Percentiles rank a stretch among this genome's conserved stretches.
Evolutionary conservation across 2,797 vertebrate genomes (phyloP).

Genomic region (Chanos chanos): DNA sequence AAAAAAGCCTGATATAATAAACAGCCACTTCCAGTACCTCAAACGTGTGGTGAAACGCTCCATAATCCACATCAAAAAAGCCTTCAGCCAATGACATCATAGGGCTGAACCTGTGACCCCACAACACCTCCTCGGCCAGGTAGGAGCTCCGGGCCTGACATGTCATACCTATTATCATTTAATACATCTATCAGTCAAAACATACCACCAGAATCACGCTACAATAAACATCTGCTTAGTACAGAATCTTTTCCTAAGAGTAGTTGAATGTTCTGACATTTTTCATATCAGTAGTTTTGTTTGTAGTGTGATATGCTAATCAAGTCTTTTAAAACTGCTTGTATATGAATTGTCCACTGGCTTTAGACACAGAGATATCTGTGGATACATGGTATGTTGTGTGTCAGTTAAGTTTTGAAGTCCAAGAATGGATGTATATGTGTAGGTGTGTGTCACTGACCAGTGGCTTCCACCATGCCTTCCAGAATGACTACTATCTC

Average conservation of each 20-base stretch:
- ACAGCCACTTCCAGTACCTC: constrained; percentile 61
- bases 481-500: constrained; percentile 98
- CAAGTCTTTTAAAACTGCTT: no score
- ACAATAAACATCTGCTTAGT: no score
- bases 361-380: no score
- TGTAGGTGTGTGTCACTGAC: constrained; percentile 56
- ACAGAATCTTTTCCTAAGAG: no score
- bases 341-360: no score
- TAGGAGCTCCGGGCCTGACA: constrained; percentile 94
- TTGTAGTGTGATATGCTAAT: no score
- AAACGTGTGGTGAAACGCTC: constrained; percentile 89
- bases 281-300: no score
- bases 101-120: constrained; percentile 91
- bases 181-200: background rate
- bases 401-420: no score
- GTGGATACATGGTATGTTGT: no score
- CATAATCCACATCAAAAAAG: constrained; percentile 91
- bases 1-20: background rate
- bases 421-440: background rate
- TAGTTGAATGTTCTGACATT: no score
- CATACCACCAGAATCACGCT: background rate
- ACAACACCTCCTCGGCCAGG: constrained; percentile 83
- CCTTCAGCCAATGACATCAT: constrained; percentile 89
- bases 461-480: constrained; percentile 97
- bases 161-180: constrained; percentile 79